These are phyloP conservation scores for Euura lappo DNA, from an alignment of 1,140 invertebrate genomes.

Conservation along the genomic window DNA sequence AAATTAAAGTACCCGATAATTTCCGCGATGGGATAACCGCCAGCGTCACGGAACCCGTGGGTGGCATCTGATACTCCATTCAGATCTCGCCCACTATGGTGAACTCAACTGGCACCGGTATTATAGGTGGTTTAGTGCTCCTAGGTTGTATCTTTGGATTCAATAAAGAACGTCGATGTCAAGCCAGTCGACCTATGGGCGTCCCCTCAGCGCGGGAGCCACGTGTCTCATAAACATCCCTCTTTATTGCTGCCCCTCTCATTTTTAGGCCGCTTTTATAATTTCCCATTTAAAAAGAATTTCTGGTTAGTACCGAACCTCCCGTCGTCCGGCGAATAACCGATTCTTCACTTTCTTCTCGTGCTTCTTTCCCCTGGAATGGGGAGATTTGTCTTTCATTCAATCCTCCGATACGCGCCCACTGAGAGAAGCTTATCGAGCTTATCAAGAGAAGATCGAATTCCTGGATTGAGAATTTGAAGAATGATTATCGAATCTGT, in stretches of 20 bases:
- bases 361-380: not conserved
- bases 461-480: too few species aligned
- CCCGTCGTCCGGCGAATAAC: not conserved
- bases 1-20: too few species aligned
- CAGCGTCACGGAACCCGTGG: too few species aligned
- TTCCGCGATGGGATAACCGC: too few species aligned
- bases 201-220: constrained; percentile 40
- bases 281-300: constrained; percentile 40
- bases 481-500: too few species aligned
- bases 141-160: constrained; percentile 26
- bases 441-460: not conserved
- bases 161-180: constrained; percentile 51
- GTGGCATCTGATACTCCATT: too few species aligned
- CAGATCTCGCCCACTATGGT: too few species aligned
- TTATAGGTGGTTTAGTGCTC: too few species aligned
- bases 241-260: constrained; percentile 38
- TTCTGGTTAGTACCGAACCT: not conserved
- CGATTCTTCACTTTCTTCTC: not conserved
- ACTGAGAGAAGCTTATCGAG: too few species aligned
- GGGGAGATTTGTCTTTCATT: not conserved
- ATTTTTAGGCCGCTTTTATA: constrained; percentile 38
- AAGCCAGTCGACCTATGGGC: constrained; percentile 14
- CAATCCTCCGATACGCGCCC: not conserved
- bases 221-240: constrained; percentile 42
- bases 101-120: too few species aligned